These are phyloP conservation scores for Pholis gunnellus DNA, from an alignment of 2,113 vertebrate species.

Conservation along the genomic window DNA sequence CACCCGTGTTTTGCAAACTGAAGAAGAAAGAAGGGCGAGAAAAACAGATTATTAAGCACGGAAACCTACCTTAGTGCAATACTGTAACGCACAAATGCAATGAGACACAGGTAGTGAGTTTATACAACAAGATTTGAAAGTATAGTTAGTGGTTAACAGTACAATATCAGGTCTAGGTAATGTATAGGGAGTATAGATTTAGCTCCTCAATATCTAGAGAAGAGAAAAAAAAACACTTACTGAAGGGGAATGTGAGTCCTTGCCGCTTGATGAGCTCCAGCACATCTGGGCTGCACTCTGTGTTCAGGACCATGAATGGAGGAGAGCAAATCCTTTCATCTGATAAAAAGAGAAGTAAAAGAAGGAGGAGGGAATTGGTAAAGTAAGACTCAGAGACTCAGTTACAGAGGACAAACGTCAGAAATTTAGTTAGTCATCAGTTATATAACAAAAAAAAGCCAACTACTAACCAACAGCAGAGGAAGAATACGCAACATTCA, in stretches of 20 bases:
- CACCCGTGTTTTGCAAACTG: constrained; percentile 99
- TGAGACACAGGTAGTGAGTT: neutral
- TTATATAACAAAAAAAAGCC: too few species aligned
- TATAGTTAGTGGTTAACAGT: neutral
- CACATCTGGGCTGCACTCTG: constrained; percentile 91
- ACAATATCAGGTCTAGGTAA: neutral
- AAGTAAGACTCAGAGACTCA: too few species aligned
- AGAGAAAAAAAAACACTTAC: constrained; percentile 81
- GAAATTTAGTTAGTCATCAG: neutral
- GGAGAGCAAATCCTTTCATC: constrained; percentile 97
- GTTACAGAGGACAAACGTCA: neutral
- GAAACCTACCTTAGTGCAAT: too few species aligned
- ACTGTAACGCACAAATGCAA: neutral
- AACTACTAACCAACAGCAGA: too few species aligned
- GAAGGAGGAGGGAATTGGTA: neutral
- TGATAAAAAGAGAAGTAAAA: constrained; percentile 67
- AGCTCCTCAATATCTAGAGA: neutral
- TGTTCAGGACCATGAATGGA: constrained; percentile 97
- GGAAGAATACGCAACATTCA: too few species aligned
- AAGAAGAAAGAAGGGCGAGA: constrained; percentile 59
- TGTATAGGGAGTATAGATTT: neutral
- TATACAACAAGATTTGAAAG: neutral
- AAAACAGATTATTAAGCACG: neutral
- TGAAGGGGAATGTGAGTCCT: constrained; percentile 96
- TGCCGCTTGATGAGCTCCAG: constrained; percentile 92